Percentiles rank a stretch among this genome's conserved stretches.
phyloP scores from a whole-genome alignment of 2,113 vertebrate genomes.

The Seriola aureovittata region DNA sequence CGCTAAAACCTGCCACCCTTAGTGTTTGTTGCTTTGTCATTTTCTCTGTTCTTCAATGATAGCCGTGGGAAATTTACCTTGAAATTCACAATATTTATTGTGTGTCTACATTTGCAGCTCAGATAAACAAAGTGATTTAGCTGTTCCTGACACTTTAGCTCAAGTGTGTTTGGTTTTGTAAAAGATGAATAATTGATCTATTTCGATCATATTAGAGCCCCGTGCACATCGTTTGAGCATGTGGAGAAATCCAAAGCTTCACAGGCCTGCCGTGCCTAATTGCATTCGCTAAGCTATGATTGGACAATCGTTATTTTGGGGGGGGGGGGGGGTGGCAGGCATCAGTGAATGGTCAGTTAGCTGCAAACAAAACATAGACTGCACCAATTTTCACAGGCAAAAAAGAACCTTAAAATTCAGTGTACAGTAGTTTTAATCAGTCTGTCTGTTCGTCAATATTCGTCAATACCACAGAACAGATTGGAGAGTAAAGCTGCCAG shows the following conservation, averaged over 20 bases:
- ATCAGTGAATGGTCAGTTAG: conserved; percentile 16
- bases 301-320: background rate
- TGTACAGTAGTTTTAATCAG: background rate
- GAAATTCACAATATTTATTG: background rate
- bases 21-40: background rate
- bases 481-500: conserved; percentile 16
- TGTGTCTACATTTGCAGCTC: background rate
- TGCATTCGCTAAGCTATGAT: background rate
- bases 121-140: background rate
- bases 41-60: background rate
- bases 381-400: background rate
- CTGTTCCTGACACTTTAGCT: background rate
- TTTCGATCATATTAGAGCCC: background rate
- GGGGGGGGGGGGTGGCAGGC: background rate
- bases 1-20: background rate
- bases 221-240: background rate
- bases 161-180: background rate
- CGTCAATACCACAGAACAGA: background rate
- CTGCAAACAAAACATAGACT: background rate
- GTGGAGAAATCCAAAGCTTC: conserved; percentile 3
- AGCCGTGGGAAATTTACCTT: background rate
- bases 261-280: background rate
- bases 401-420: no score
- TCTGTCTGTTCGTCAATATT: background rate
- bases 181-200: background rate